Evolutionary conservation across 2,113 vertebrate genomes (phyloP).

Genomic region (Lophura nycthemera): DNA sequence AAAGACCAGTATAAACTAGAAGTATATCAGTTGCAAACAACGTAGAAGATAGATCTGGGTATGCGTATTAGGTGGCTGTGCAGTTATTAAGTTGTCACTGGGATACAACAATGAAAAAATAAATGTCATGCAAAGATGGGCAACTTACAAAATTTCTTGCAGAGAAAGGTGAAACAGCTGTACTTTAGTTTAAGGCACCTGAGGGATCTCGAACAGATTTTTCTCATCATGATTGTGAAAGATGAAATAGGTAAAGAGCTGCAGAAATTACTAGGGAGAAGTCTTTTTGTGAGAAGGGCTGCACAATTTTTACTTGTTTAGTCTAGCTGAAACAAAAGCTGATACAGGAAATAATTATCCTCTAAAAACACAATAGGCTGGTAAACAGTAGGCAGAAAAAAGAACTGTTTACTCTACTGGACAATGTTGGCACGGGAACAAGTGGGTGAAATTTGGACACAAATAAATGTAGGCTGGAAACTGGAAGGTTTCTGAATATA

Average conservation of each 20-base stretch:
- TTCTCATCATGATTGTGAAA: neutral
- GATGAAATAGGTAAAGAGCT: neutral
- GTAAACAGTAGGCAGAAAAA: conserved; percentile 60
- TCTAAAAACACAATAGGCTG: conserved; percentile 50
- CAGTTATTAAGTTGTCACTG: neutral
- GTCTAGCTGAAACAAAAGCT: conserved; percentile 56
- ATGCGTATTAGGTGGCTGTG: neutral
- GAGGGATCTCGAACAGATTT: neutral
- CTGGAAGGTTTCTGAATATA: neutral
- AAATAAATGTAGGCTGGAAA: conserved; percentile 42
- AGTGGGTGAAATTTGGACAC: conserved; percentile 13
- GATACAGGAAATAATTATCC: conserved; percentile 67
- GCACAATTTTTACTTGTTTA: conserved; percentile 15
- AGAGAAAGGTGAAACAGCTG: neutral
- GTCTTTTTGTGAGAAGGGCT: neutral
- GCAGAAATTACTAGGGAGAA: neutral
- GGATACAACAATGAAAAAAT: neutral
- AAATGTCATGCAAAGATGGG: neutral
- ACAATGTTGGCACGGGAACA: conserved; percentile 49
- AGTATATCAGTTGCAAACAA: neutral
- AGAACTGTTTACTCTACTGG: conserved; percentile 39
- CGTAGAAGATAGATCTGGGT: neutral
- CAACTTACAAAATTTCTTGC: neutral
- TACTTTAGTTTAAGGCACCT: neutral
- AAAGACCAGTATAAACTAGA: neutral